Evolutionary conservation across 2,888 invertebrate species (phyloP).

Genomic region (Hipparchia semele): DNA sequence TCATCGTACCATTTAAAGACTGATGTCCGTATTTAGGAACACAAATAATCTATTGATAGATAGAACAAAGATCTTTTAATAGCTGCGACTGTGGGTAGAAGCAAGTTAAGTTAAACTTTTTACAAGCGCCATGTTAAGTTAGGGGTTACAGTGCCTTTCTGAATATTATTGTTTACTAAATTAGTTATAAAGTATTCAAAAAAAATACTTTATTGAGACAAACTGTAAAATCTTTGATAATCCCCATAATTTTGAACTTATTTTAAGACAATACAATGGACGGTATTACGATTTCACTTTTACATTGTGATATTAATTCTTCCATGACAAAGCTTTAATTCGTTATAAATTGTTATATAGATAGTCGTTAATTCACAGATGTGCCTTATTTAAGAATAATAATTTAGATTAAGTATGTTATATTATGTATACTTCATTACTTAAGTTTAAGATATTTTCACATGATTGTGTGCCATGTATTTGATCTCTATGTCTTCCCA

Average conservation of each 20-base stretch:
- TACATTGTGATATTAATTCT: conserved; percentile 75
- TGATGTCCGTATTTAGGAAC: conserved; percentile 8
- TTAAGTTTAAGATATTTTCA: conserved; percentile 29
- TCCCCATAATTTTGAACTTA: neutral
- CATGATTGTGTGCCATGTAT: conserved; percentile 59
- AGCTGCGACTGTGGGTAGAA: neutral
- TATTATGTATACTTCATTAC: conserved; percentile 10
- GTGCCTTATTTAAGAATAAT: conserved; percentile 52
- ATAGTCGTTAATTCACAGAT: conserved; percentile 42
- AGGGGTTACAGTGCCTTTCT: neutral
- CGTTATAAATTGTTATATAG: conserved; percentile 65
- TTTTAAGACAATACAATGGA: conserved; percentile 1
- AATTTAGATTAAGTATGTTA: conserved; percentile 27
- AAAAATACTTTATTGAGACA: neutral
- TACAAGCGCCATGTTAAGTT: neutral
- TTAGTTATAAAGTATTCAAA: neutral
- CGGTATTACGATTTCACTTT: conserved; percentile 20
- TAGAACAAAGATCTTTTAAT: neutral
- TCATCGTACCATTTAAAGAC: conserved; percentile 22
- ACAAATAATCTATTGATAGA: neutral
- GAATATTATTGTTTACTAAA: neutral
- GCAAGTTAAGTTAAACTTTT: neutral
- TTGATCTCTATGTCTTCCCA: conserved; percentile 78
- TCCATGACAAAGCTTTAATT: conserved; percentile 81
- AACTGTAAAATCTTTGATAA: neutral